phyloP scores from a whole-genome alignment of 2,888 invertebrate species.

The Aleiodes leptofemur region DNA sequence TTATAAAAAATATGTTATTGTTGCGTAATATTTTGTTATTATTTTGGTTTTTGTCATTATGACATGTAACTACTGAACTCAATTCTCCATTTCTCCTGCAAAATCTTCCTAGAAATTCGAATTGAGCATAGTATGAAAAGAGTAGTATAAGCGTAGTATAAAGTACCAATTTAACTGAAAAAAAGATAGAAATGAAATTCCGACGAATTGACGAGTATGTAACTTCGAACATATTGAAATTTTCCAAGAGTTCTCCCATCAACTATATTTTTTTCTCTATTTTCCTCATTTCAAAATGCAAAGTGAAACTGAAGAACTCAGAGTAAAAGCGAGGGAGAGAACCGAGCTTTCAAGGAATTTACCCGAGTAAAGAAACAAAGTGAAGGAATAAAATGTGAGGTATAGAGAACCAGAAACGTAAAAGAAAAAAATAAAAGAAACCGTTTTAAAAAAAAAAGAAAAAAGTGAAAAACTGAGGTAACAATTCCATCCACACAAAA shows the following conservation, averaged over 20 bases:
- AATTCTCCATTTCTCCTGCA: no score
- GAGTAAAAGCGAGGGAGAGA: background rate
- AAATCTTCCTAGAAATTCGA: no score
- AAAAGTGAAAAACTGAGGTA: slow-evolving; percentile 13
- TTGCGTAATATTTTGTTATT: no score
- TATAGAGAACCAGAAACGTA: background rate
- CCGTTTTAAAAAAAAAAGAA: slow-evolving; percentile 9
- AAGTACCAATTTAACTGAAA: no score
- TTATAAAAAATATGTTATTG: no score
- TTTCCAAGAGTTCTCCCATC: background rate
- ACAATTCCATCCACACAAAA: slow-evolving; percentile 54
- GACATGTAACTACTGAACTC: no score
- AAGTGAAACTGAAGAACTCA: background rate
- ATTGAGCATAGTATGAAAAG: no score
- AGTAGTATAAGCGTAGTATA: no score
- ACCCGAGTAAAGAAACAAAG: slow-evolving; percentile 6
- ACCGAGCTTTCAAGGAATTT: slow-evolving; percentile 21
- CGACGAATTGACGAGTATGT: no score
- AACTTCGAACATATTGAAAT: background rate
- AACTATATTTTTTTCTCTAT: slow-evolving; percentile 10
- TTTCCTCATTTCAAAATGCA: slow-evolving; percentile 5
- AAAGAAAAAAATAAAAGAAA: background rate
- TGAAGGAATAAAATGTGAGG: slow-evolving; percentile 11
- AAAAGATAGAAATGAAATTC: no score
- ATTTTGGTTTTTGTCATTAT: no score